phyloP scores from a whole-genome alignment of 1,140 invertebrate species.

The Drosophila simulans region DNA sequence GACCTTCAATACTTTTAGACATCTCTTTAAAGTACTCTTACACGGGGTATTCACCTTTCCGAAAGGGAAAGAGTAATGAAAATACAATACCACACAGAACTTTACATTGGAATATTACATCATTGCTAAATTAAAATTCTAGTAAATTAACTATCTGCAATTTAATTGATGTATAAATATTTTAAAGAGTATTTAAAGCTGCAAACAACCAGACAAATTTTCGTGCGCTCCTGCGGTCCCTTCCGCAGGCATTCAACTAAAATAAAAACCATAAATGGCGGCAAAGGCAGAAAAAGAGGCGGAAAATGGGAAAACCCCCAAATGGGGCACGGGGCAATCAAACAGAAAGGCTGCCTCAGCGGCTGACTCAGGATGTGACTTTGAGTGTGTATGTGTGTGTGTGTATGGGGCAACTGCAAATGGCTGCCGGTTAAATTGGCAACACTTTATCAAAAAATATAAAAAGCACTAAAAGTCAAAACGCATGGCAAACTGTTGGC shows the following conservation, averaged over 20 bases:
- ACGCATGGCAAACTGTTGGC: conserved; percentile 63
- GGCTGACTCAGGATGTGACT: conserved; percentile 28
- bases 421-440: conserved; percentile 81
- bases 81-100: too few species aligned
- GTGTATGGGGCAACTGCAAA: conserved; percentile 46
- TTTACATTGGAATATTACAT: too few species aligned
- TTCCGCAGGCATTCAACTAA: conserved; percentile 54
- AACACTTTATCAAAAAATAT: conserved; percentile 84
- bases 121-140: background rate
- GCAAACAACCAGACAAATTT: background rate
- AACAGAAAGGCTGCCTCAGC: conserved; percentile 72
- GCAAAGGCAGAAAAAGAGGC: conserved; percentile 4
- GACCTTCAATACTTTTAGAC: conserved; percentile 13
- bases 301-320: conserved; percentile 19
- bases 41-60: background rate
- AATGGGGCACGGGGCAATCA: conserved; percentile 63
- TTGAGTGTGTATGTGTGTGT: conserved; percentile 17
- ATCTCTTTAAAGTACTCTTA: conserved; percentile 2
- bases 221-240: background rate
- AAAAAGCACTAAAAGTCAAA: conserved; percentile 81
- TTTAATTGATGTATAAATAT: background rate
- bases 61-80: background rate
- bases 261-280: conserved; percentile 76
- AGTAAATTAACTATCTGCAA: background rate
- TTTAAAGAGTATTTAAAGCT: conserved; percentile 11